A percentile compares a stretch with the other conserved stretches of the same genome.
Conservation (phyloP, 2,113 vertebrate genomes). For the Salvator merianae region DNA sequence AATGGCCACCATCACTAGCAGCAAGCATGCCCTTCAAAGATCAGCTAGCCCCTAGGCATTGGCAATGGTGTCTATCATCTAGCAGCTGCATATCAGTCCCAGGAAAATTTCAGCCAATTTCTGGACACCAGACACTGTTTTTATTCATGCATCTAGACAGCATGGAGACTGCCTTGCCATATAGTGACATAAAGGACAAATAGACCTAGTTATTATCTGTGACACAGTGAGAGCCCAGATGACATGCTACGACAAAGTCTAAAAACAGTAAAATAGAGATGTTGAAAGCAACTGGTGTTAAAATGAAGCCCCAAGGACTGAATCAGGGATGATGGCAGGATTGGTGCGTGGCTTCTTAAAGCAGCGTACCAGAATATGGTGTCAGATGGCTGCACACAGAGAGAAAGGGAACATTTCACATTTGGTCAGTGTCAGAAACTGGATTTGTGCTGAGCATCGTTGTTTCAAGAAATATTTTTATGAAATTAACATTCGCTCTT, state of each 20-base stretch:
- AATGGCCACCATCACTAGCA: neutral
- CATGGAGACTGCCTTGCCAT: neutral
- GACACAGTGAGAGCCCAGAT: neutral
- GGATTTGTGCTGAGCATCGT: neutral
- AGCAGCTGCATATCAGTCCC: conserved; percentile 11
- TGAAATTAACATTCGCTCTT: too few species aligned
- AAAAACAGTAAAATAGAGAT: conserved; percentile 14
- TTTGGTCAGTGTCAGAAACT: neutral
- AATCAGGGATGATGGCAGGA: neutral
- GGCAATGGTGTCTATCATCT: neutral
- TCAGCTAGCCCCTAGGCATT: conserved; percentile 1
- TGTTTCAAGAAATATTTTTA: neutral
- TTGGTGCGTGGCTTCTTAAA: neutral
- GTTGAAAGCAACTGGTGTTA: neutral
- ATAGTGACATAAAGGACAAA: conserved; percentile 8
- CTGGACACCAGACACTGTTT: neutral
- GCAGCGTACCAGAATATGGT: neutral
- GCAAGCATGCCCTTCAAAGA: neutral
- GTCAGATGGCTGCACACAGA: neutral
- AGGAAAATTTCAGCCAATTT: conserved; percentile 6
- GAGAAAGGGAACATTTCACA: neutral
- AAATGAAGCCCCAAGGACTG: neutral
- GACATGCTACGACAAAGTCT: neutral
- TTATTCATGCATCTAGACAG: neutral
- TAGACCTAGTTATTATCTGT: conserved; percentile 24